Evolutionary conservation across 2,113 vertebrate genomes (phyloP), one percentile per base, ranked within the genome.

Genomic region (Epinephelus fuscoguttatus): DNA sequence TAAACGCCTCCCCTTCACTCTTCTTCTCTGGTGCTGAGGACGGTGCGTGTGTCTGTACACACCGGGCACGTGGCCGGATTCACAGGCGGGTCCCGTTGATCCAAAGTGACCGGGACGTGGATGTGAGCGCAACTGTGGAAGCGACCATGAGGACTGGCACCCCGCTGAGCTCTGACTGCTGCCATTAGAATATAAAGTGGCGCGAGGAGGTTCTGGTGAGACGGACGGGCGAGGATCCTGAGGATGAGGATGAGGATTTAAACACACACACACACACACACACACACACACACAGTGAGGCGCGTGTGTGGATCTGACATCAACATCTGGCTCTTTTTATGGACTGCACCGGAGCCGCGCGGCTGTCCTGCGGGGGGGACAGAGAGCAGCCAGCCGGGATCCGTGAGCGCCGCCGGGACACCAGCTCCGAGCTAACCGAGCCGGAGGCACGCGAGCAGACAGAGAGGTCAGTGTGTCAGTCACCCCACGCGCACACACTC

Each of bases 391-490:
- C 52, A 76, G 25, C 59, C 63, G 42, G 40, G 40, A 42, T 42
- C 40, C 40, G 40, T 10, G 40, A 42, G 40, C 40, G 40, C 40
- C 10, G 40, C 40, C 9, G 40, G 42, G 55, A 62, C 66, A 17
- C 23, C 50, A 57, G 63, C 69, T 66, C 17, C 15, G 59, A 5
- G 52, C 47, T 40, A 13, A 70, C 70, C 23, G 53, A 70, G 47
- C 49, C 15, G 69, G 40, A 56, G 53, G 15, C 30, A 50, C 61
- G 9, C 42, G 42, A 45, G 8, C 2, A 45, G 42, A 45, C 42
- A 45, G 27, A 62, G 70, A 84, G 86, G 86, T 88, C 86, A 88
- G 86, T 88, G 81, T 69, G 56, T 50, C 85, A 64, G 3, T 15
- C 77, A 40, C 37, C 6, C 0, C 69, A 17, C 81, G 9, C 25